phyloP scores from a whole-genome alignment of 64 coral and sea anemone genomes.

The Hydrozoanthus tunicans region DNA sequence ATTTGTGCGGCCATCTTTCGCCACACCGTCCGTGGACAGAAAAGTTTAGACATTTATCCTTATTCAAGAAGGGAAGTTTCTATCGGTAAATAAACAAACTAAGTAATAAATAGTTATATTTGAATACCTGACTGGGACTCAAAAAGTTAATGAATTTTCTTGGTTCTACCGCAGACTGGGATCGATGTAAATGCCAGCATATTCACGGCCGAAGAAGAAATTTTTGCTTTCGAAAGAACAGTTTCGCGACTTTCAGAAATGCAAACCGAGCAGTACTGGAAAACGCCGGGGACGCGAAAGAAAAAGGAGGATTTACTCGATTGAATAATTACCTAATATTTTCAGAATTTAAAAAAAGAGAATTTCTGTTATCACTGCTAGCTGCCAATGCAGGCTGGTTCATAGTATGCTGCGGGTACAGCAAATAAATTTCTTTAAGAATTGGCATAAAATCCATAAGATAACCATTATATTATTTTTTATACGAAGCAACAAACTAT shows the following conservation, averaged over 20 bases:
- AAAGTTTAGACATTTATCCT: not conserved
- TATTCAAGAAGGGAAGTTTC: not conserved
- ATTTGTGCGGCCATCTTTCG: too few species aligned
- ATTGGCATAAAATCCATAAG: too few species aligned
- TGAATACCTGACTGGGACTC: too few species aligned
- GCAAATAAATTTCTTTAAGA: not conserved
- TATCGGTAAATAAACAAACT: too few species aligned
- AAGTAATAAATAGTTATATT: too few species aligned
- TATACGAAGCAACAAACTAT: too few species aligned
- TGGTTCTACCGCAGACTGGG: conserved; percentile 10
- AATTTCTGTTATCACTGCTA: not conserved
- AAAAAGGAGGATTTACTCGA: conserved; percentile 25
- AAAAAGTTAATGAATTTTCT: not conserved
- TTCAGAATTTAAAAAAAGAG: not conserved
- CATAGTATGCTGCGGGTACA: conserved; percentile 16
- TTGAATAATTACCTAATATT: not conserved
- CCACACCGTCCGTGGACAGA: too few species aligned
- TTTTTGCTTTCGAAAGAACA: conserved; percentile 96
- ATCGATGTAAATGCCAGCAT: conserved; percentile 76
- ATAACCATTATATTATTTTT: too few species aligned
- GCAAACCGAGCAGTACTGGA: conserved; percentile 96
- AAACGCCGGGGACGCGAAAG: conserved; percentile 37
- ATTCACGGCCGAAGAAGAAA: conserved; percentile 98
- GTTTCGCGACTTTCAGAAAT: conserved; percentile 95
- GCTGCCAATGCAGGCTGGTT: not conserved